Percentiles rank a stretch among this genome's conserved stretches.
phyloP scores from a whole-genome alignment of 2,113 vertebrate genomes.

The Clarias batrachus region DNA sequence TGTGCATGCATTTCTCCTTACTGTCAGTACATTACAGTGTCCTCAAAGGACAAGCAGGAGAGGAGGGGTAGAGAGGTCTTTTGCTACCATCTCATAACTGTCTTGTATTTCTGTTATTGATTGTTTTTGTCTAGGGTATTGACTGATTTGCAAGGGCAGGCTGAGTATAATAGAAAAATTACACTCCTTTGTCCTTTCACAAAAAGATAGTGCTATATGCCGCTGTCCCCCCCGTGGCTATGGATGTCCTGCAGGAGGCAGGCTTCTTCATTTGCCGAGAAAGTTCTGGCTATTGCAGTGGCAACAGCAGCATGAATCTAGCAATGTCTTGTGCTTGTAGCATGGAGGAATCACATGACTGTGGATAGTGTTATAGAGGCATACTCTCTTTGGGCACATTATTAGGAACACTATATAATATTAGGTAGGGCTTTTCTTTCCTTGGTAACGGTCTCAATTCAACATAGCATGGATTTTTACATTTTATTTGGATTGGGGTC shows the following conservation, averaged over 20 bases:
- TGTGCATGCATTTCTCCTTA: not conserved
- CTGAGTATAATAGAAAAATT: constrained; percentile 61
- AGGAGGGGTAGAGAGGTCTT: constrained; percentile 16
- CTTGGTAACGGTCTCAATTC: not conserved
- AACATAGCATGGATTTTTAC: not conserved
- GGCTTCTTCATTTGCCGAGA: not conserved
- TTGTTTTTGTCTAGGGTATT: constrained; percentile 61
- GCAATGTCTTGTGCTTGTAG: not conserved
- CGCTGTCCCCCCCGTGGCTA: constrained; percentile 41
- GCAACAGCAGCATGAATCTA: not conserved
- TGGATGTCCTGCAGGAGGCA: constrained; percentile 11
- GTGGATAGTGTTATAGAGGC: not conserved
- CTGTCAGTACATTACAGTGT: constrained; percentile 36
- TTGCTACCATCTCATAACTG: constrained; percentile 57
- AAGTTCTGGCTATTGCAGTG: not conserved
- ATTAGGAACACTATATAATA: not conserved
- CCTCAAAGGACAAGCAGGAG: constrained; percentile 36
- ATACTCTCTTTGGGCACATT: not conserved
- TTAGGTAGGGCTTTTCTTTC: not conserved
- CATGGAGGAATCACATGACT: not conserved
- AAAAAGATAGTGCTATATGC: constrained; percentile 30
- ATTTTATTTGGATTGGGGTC: not conserved
- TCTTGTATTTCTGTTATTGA: constrained; percentile 61
- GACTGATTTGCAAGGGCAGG: constrained; percentile 62
- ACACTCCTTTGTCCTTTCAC: constrained; percentile 53